A percentile compares a stretch with the other conserved stretches of the same genome.
phyloP scores from a whole-genome alignment of 2,797 vertebrate species.

The Enteromius mattozi region DNA sequence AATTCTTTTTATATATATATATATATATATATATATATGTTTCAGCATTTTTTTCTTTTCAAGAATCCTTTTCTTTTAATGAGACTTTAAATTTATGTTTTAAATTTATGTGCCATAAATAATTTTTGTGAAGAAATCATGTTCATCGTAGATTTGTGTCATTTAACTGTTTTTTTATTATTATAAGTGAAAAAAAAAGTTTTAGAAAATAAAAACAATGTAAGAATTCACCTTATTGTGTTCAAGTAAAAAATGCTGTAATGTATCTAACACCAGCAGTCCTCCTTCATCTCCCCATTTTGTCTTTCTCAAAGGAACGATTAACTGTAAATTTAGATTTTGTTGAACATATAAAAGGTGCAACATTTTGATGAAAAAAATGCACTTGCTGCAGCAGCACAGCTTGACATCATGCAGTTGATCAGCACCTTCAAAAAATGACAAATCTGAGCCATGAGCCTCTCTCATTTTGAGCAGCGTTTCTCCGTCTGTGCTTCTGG shows the following conservation, averaged over 20 bases:
- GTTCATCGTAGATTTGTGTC: neutral
- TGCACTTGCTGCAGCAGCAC: conserved; percentile 9
- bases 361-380: conserved; percentile 13
- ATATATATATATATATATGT: too few relatives aligned
- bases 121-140: neutral
- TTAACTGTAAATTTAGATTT: neutral
- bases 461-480: conserved; percentile 26
- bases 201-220: neutral
- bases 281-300: neutral
- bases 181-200: neutral
- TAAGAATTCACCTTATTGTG: neutral
- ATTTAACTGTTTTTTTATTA: too few relatives aligned
- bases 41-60: neutral
- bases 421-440: conserved; percentile 42
- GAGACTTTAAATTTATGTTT: neutral
- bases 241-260: neutral
- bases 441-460: conserved; percentile 18
- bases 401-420: conserved; percentile 16
- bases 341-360: conserved; percentile 6
- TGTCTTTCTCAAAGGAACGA: neutral
- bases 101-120: neutral
- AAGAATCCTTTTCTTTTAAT: neutral
- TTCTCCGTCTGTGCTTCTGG: conserved; percentile 40
- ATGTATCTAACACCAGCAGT: neutral
- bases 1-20: too few relatives aligned